Evolutionary conservation across 2,797 vertebrate genomes (phyloP), one percentile per base, ranked within the genome.

Genomic region (Argentina silus): DNA sequence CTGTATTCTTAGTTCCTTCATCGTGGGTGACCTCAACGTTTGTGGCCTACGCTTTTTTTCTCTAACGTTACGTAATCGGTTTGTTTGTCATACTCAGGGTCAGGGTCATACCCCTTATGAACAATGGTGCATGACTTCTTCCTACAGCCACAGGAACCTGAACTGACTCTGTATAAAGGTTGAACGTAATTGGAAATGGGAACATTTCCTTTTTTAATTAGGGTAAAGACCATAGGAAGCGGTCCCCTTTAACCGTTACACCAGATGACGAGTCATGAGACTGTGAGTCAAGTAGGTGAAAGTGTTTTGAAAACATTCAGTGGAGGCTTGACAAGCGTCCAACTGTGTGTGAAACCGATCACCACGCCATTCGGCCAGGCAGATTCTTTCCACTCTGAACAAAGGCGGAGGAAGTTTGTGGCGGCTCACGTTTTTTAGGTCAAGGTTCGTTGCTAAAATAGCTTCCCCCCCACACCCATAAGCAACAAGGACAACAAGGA

Each of bases 371-470:
- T 11, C 43, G 43, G 48, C 70, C 4, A 21, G 64, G 61, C 60
- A 70, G 69, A 87, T 88, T 90, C 81, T 86, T 90, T 93, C 88
- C 84, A 75, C 2, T 6, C 74, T 63, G 17, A 74, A 83, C 73
- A 88, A 83, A 91, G 72, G 75, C 65, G 72, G 71, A 80, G 70
- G 67, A 64, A 57, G 61, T 63, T 67, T 8, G 2, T 5, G 9
- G 50, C 7, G 36, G 67, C 48, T 43, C 62, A n/a, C 57, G 43
- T 70, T 77, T 76, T 62, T 67, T 21, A 70, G 81, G 76, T 75
- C 82, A 86, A 72, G 75, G 87, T 75, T 84, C 71, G 51, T 59
- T 36, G 56, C 67, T 45, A 82, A 87, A 89, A 81, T 74, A 78
- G 69, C 81, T 47, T 15, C 62, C 43, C 51, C 15, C 51, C 51